These are phyloP conservation scores for Porites evermanni DNA, from an alignment of 92 coral and sea anemone species.

Conservation along the genomic window DNA sequence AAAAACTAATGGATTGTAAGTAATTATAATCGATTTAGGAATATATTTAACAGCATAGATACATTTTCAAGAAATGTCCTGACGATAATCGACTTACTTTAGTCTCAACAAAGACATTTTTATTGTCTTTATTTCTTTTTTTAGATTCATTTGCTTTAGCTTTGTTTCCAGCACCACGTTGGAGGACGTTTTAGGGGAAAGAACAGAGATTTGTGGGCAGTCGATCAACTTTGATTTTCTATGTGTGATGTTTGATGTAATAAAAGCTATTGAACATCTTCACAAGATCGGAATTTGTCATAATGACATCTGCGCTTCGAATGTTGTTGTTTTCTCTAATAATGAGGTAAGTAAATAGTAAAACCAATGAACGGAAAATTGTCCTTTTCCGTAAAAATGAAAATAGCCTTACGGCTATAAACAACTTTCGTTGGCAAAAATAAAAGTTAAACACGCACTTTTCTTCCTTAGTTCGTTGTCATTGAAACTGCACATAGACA, in stretches of 20 bases:
- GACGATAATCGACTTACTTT: no score
- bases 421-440: no score
- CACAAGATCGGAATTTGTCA: constrained; percentile 52
- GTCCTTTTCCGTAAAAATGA: no score
- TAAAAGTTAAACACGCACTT: no score
- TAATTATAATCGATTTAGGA: background rate
- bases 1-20: constrained; percentile 49
- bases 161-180: constrained; percentile 66
- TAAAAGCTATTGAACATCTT: constrained; percentile 59
- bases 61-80: no score
- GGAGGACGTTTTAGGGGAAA: constrained; percentile 40
- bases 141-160: constrained; percentile 65
- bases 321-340: constrained; percentile 40
- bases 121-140: background rate
- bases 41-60: no score
- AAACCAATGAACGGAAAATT: no score
- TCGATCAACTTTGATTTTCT: constrained; percentile 24
- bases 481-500: no score
- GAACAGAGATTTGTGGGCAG: background rate
- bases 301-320: constrained; percentile 33
- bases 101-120: no score
- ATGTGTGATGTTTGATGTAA: constrained; percentile 50
- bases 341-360: constrained; percentile 17
- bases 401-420: no score
- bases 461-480: no score